Evolutionary conservation across 2,113 vertebrate genomes (phyloP).

Genomic region (Thamnaconus septentrionalis): DNA sequence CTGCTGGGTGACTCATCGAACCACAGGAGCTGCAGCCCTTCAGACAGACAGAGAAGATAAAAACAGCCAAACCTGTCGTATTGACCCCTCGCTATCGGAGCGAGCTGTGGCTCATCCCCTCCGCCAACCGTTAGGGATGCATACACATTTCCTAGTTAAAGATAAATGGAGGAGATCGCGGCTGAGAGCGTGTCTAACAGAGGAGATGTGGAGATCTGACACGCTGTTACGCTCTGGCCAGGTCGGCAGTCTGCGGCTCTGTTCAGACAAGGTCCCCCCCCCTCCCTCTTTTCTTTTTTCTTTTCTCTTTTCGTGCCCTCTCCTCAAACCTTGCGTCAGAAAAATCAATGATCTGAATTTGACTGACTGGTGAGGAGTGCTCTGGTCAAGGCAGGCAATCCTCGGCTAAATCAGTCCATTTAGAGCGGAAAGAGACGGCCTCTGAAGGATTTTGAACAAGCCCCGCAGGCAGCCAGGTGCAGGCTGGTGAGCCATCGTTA

Average conservation of each 20-base stretch:
- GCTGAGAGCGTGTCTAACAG: conserved; percentile 46
- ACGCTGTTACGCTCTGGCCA: conserved; percentile 44
- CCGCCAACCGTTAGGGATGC: conserved; percentile 49
- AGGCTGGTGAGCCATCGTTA: conserved; percentile 56
- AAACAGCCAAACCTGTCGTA: conserved; percentile 58
- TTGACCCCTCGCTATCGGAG: conserved; percentile 52
- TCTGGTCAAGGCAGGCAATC: conserved; percentile 40
- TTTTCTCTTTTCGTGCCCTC: conserved; percentile 36
- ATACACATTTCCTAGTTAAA: conserved; percentile 51
- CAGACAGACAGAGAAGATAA: conserved; percentile 53
- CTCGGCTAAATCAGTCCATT: conserved; percentile 46
- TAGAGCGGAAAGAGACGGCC: conserved; percentile 38
- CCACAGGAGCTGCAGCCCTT: conserved; percentile 52
- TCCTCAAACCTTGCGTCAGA: conserved; percentile 34
- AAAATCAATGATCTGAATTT: conserved; percentile 56
- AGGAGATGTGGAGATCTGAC: conserved; percentile 49
- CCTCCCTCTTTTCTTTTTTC: too few species aligned
- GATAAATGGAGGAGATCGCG: conserved; percentile 45
- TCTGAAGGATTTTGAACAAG: conserved; percentile 47
- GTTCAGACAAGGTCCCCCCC: conserved; percentile 14
- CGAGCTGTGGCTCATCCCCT: conserved; percentile 28
- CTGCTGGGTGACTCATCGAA: conserved; percentile 55
- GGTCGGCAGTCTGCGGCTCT: conserved; percentile 37
- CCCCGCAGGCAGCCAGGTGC: conserved; percentile 34
- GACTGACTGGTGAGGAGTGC: conserved; percentile 40